Evolutionary conservation across 2,113 vertebrate genomes (phyloP), one percentile per base, ranked within the genome.

Genomic region (Odocoileus hemionus): DNA sequence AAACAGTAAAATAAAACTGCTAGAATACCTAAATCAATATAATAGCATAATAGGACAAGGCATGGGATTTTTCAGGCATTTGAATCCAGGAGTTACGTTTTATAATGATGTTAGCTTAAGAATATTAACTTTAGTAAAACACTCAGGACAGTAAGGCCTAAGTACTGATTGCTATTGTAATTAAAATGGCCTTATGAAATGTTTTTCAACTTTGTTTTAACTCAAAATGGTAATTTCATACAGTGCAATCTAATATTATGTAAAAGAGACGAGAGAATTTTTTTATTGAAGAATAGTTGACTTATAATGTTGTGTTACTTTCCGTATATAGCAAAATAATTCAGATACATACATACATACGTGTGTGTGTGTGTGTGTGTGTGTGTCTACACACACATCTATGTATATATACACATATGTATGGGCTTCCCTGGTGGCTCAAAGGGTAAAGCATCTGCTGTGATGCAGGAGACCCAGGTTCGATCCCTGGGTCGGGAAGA

Each of bases 111-210:
- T 85, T 28, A 90, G 39, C 47, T 92, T 87, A 92, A 96, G 45
- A 89, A 64, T 76, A 85, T 95, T 94, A 80, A 55, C 6, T 30
- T 94, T 33, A 47, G 36, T 94, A 67, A 89, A 94, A 87, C 54
- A 67, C 6, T 52, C 50, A n/a, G 45, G 67, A 86, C 3, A 47
- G 19, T 67, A 33, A 95, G 58, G 67, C 7, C 19, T 47, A 70
- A 57, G 12, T 89, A 14, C 23, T 23, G 17, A 84, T 61, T 67
- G 52, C 55, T 87, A 54, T 55, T 95, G 76, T 74, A 92, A 94
- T 95, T 67, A 91, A 57, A 89, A 54, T 70, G 39, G 26, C 9
- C 13, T n/a, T 80, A 74, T n/a, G 33, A 79, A 57, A 11, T 58
- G 74, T 70, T 47, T 79, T 86, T 74, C 39, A 43, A 30, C 64